Percentiles rank a stretch among this genome's conserved stretches.
phyloP scores from a whole-genome alignment of 2,797 vertebrate species.

The Nyctibius grandis region DNA sequence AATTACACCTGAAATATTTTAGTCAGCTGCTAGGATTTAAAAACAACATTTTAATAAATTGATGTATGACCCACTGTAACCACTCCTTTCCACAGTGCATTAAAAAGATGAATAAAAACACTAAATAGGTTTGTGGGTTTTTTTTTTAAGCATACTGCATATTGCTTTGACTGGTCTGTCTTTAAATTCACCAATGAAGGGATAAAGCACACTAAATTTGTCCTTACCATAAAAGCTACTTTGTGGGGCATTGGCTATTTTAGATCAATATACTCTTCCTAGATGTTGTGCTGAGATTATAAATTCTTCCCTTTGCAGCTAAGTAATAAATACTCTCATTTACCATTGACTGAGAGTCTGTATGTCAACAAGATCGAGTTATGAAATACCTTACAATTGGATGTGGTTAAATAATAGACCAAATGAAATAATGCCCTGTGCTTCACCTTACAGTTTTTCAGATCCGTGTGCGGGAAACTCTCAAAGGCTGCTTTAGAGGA shows the following conservation, averaged over 20 bases:
- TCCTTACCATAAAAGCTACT: neutral
- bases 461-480: neutral
- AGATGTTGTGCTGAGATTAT: neutral
- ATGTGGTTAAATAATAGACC: neutral
- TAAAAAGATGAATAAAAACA: conserved; percentile 15
- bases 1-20: conserved; percentile 58
- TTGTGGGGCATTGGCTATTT: neutral
- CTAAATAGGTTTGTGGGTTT: neutral
- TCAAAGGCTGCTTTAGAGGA: neutral
- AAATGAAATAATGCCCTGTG: neutral
- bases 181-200: neutral
- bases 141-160: neutral
- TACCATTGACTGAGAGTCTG: neutral
- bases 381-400: neutral
- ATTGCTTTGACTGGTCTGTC: neutral
- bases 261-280: neutral
- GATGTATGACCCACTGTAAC: conserved; percentile 22
- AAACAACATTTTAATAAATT: conserved; percentile 48
- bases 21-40: conserved; percentile 42
- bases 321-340: neutral
- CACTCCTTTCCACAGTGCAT: neutral
- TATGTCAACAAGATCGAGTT: neutral
- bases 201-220: neutral
- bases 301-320: neutral
- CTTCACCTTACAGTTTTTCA: neutral